Conservation (phyloP, 1,140 invertebrate genomes). For the Anastrepha ludens region DNA sequence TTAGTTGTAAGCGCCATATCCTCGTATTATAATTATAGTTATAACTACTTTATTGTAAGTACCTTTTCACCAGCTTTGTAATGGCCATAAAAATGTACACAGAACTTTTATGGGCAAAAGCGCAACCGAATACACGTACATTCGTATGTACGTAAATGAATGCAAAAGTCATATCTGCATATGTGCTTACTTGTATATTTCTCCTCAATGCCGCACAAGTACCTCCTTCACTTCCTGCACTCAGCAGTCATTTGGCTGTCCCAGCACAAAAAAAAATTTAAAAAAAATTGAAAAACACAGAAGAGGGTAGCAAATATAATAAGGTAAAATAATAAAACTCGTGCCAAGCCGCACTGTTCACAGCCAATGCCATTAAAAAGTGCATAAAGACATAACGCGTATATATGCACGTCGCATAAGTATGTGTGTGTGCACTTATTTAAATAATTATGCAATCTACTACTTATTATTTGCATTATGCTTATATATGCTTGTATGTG, state of each 20-base stretch:
- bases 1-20: too few relatives aligned
- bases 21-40: too few relatives aligned
- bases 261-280: not conserved
- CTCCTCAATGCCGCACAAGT: not conserved
- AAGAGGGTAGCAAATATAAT: not conserved
- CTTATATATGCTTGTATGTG: not conserved
- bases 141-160: too few relatives aligned
- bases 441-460: constrained; percentile 48
- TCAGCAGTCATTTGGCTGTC: constrained; percentile 23
- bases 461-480: constrained; percentile 47
- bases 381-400: not conserved
- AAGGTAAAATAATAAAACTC: constrained; percentile 18
- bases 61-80: not conserved
- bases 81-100: too few relatives aligned
- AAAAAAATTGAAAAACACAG: not conserved
- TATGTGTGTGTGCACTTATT: constrained; percentile 61
- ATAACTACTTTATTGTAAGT: not conserved
- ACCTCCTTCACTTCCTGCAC: not conserved
- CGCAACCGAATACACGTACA: not conserved
- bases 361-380: not conserved
- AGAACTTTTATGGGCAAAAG: not conserved
- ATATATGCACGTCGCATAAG: constrained; percentile 55
- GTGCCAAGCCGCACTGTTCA: not conserved
- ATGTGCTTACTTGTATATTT: not conserved
- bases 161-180: not conserved